Conservation (phyloP, 2,888 invertebrate species). For the Calliphora vomitoria region DNA sequence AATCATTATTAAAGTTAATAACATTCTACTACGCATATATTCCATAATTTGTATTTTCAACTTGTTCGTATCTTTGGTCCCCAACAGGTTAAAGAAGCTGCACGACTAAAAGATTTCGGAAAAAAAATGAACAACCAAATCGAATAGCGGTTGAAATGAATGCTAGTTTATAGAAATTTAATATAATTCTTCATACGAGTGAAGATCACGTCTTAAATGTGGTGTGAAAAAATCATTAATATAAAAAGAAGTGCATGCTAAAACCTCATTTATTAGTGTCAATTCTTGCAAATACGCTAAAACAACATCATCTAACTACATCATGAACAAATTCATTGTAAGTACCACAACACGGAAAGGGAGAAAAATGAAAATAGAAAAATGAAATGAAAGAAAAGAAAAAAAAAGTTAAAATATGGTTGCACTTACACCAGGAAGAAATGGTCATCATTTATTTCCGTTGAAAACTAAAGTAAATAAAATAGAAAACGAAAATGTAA, state of each 20-base stretch:
- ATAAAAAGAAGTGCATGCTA: slow-evolving; percentile 74
- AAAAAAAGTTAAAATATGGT: background rate
- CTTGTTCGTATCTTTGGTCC: background rate
- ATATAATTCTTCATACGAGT: slow-evolving; percentile 31
- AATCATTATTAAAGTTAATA: too few species aligned
- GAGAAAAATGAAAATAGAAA: slow-evolving; percentile 71
- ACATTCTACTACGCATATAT: too few species aligned
- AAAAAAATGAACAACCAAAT: background rate
- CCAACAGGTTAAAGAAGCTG: slow-evolving; percentile 50
- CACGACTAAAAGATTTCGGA: slow-evolving; percentile 21
- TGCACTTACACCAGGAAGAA: slow-evolving; percentile 1
- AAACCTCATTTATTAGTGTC: slow-evolving; percentile 71
- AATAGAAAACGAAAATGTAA: background rate
- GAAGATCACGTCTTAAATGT: slow-evolving; percentile 65
- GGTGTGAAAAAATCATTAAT: slow-evolving; percentile 60
- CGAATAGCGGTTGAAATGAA: background rate
- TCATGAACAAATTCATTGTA: slow-evolving; percentile 77
- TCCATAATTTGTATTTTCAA: background rate
- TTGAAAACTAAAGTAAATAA: slow-evolving; percentile 20
- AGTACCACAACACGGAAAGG: slow-evolving; percentile 78
- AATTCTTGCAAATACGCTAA: slow-evolving; percentile 58
- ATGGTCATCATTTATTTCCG: slow-evolving; percentile 52
- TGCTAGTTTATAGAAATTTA: slow-evolving; percentile 13
- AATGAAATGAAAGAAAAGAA: background rate
- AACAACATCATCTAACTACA: slow-evolving; percentile 66